Evolutionary conservation across 2,113 vertebrate species (phyloP), one percentile per base, ranked within the genome.

Genomic region (Gobiocypris rarus): DNA sequence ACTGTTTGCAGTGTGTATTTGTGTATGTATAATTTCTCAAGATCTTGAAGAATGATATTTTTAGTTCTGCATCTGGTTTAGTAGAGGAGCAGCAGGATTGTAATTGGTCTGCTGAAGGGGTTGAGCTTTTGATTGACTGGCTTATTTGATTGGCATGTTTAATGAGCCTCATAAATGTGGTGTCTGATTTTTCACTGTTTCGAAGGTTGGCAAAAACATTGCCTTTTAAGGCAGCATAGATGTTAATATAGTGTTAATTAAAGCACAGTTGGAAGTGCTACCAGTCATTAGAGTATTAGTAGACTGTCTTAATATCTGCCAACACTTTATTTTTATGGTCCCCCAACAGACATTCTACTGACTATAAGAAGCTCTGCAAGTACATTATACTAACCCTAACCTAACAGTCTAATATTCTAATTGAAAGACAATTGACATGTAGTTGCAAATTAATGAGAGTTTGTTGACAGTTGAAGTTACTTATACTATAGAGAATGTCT

Each of bases 61-160:
- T n/a, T n/a, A n/a, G n/a, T n/a, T 43, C 56, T 78, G 58, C 76
- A 63, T 79, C 58, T 79, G 41, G n/a, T 17, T 79, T 28, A 48
- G 38, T 28, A 76, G 69, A 5, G 50, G 22, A 56, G 74, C 28
- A 59, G 41, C 13, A 43, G 41, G 54, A 48, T 43, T 48, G 58
- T 48, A 63, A 48, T 45, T 48, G 38, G 77, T 50, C 43, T 80
- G 38, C 24, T 10, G 45, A 17, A 31, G 5, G 59, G 41, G 17
- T 59, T 1, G 5, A 14, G 59, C 9, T 79, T 59, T 19, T 48
- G 58, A 65, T 48, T 31, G 43, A 26, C 59, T 80, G 59, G 24
- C 24, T 50, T 8, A 22, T 48, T 80, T 31, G 15, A 50, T 31
- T 63, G 52, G 77, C 14, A 80, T 80, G 5, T 80, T 9, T 65